Evolutionary conservation across 2,888 invertebrate genomes (phyloP), one percentile per base, ranked within the genome.

Genomic region (Cantharis flavilabris): DNA sequence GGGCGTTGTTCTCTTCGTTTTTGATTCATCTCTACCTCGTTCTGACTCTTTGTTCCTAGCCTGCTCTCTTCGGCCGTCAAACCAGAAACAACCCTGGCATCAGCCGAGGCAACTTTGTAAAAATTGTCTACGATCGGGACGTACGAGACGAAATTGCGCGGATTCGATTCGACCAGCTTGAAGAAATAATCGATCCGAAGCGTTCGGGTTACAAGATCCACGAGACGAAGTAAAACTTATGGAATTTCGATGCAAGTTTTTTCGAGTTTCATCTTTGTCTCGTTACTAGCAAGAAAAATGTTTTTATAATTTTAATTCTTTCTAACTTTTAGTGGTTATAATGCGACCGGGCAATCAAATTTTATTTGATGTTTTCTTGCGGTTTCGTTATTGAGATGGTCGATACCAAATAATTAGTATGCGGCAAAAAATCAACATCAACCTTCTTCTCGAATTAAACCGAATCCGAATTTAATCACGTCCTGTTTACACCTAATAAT

Each of bases 161-260:
- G 33, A 2, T 49, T 26, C 16, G 70, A 70, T 49, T 49, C 28
- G 20, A 20, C 14, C 9, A 18, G 9, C 20, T 65, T 23, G 7
- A 23, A 67, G 20, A 23, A 67, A 26, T 67, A 23, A 67, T 13
- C 70, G 81, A 83, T 82, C 75, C 81, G 72, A 70, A 77, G 72
- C 83, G 81, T 84, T 81, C 49, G 49, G 2, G n/a, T 49, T 49
- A 49, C 49, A 49, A 49, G 49, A n/a, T 7, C 49, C n/a, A 2
- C 7, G n/a, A 13, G 49, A 49, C 49, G 85, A 83, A 84, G 84
- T 85, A 84, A 84, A 84, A 84, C 85, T 85, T 83, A 79, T 83
- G 86, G 86, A 86, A 86, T 86, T 86, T 86, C 84, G 86, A 84
- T 83, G 85, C 85, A 83, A 84, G 84, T 86, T 86, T 84, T 84